These are phyloP conservation scores for Oncorhynchus nerka DNA, from an alignment of 2,113 vertebrate species.

Conservation along the genomic window DNA sequence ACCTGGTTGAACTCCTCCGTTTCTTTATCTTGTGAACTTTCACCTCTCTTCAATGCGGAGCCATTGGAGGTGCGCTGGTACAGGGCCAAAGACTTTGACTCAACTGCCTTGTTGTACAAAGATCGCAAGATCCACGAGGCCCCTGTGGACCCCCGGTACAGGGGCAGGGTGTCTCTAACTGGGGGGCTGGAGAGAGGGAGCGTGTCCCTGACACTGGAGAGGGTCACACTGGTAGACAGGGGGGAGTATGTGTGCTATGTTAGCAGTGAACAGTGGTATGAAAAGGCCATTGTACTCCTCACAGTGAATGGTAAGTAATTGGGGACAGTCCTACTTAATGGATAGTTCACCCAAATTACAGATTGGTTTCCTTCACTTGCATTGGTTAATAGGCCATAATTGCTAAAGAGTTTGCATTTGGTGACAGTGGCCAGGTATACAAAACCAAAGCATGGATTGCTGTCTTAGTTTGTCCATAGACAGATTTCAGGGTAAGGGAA, in stretches of 20 bases:
- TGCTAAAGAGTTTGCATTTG: too few species aligned
- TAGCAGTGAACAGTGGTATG: constrained; percentile 14
- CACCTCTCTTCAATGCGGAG: background rate
- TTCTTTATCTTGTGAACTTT: background rate
- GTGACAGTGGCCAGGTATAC: too few species aligned
- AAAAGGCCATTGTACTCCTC: background rate
- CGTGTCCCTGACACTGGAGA: constrained; percentile 13
- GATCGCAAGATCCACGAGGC: background rate
- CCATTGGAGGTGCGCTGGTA: constrained; percentile 12
- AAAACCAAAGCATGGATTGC: too few species aligned
- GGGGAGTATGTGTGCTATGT: constrained; percentile 21
- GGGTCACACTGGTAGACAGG: constrained; percentile 10
- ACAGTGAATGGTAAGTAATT: constrained; percentile 12
- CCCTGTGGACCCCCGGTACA: background rate
- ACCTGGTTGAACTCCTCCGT: background rate
- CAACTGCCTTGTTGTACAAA: background rate
- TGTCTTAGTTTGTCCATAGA: too few species aligned
- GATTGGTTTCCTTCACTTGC: too few species aligned
- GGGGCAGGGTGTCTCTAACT: background rate
- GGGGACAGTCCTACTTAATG: too few species aligned
- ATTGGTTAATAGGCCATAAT: too few species aligned
- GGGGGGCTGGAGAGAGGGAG: background rate
- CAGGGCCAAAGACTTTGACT: background rate
- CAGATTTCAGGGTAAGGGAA: too few species aligned
- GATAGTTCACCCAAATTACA: too few species aligned